Base-by-base conservation (phyloP, 2,797 vertebrate species). In the Rhinophrynus dorsalis region DNA sequence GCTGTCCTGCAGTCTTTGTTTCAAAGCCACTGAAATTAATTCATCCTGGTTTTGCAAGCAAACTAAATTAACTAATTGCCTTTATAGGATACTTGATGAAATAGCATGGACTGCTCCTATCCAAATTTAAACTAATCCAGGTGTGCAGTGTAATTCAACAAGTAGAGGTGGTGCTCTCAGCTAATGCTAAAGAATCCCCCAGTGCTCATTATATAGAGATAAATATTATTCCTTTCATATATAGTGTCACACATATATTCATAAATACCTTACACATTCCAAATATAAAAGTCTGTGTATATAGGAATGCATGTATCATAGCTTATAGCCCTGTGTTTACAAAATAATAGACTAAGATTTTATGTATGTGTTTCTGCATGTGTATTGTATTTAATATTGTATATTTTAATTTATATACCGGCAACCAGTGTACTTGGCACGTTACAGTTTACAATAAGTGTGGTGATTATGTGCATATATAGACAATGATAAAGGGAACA, bases 21-120 rank as follows among this genome's bases (percentile, higher is more conserved):
- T 27, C 24, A 5, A 2, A 26, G 24, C 47, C 13, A n/a, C 47
- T 51, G 10, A 10, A 29, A 29, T 27, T 13, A 47, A 47, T 20
- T 11, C 3, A 15, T 42, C 15, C 17, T 47, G 17, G 17, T 24
- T 29, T 33, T 23, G 18, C 15, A 40, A 59, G 23, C 15, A 62
- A 62, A 62, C 42, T n/a, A 13, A 23, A 48, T 21, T 47, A 24
- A 33, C 5, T 62, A 62, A 62, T 48, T 62, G 59, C 42, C 44
- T 45, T 17, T 9, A 24, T 5, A 47, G 27, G 20, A 15, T 15
- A 20, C 35, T 42, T 42, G 62, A 35, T 48, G 9, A 47, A 47
- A 44, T 5, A 38, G 30, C 15, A 18, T 24, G 2, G 18, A 15
- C 17, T 26, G 3, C 10, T 57, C 18, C 38, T 47, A 29, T 8